Evolutionary conservation across 2,113 vertebrate genomes (phyloP), one percentile per base, ranked within the genome.

Genomic region (Desmodus rotundus): DNA sequence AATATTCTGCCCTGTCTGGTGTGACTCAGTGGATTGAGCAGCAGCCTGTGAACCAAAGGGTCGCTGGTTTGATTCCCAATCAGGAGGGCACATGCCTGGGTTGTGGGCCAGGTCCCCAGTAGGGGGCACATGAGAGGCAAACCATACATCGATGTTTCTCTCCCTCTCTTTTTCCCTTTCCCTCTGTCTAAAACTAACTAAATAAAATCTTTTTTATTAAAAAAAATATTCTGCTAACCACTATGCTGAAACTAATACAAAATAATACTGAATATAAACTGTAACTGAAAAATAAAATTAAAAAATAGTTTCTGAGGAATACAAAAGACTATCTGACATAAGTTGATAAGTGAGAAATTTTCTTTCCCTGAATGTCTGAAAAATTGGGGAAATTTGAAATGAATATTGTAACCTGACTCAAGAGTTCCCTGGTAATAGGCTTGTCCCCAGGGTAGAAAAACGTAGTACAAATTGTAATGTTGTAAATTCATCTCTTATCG

Each of bases 311-410:
- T n/a, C 17, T 52, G 19, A 20, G 31, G 47, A 77, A n/a, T 77
- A 52, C 20, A 77, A 33, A 47, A 74, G 14, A 50, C 31, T 74
- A 33, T 50, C 26, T 86, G 80, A 81, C 14, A 47, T 78, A n/a
- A 77, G 41, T 95, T 95, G 72, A 72, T 56, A 88, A 81, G 81
- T 77, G 61, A 54, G 36, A n/a, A 76, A 76, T 90, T 96, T 92
- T 94, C 36, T 63, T 86, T 67, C 3, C 11, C 38, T 67, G 22
- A 82, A 88, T 45, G 61, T 88, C 61, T 87, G 96, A 70, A 91
- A 81, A 91, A 78, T 74, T 45, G 36, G 28, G 28, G 20, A 63
- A 72, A 63, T 70, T 72, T 0, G 1, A 73, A 65, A 72, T 77
- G 33, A 65, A 0, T 65, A 8, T 94, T 84, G 31, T 1, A 33